Evolutionary conservation across 2,113 vertebrate genomes (phyloP).

Genomic region (Genyomyrus donnyi): DNA sequence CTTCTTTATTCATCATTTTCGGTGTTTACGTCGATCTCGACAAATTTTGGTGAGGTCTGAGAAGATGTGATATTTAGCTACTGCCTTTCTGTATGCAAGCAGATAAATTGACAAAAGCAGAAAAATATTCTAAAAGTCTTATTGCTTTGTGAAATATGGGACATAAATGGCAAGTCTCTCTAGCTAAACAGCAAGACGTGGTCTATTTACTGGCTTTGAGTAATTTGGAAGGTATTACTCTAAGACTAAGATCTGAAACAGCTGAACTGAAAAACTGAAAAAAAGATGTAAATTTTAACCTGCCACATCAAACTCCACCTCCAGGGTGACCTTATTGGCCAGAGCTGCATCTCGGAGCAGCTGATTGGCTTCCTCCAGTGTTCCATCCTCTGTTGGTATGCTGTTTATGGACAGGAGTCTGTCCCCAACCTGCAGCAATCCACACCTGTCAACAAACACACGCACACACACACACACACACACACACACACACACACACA

Average conservation of each 20-base stretch:
- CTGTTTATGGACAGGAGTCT: conserved; percentile 87
- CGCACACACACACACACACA: neutral
- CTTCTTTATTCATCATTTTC: neutral
- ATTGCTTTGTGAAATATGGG: neutral
- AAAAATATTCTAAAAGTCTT: neutral
- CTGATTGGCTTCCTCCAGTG: conserved; percentile 93
- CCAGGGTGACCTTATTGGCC: conserved; percentile 80
- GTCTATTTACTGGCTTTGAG: neutral
- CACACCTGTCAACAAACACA: conserved; percentile 66
- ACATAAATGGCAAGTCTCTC: neutral
- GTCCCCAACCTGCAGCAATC: conserved; percentile 92
- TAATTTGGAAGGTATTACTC: neutral
- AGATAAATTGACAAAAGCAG: neutral
- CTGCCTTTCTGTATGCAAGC: neutral
- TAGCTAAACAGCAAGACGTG: neutral
- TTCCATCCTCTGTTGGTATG: conserved; percentile 87
- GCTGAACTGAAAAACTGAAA: neutral
- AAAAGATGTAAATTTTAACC: conserved; percentile 52
- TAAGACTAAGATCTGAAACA: neutral
- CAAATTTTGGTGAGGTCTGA: neutral
- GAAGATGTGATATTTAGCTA: neutral
- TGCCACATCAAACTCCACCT: conserved; percentile 92
- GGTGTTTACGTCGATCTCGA: neutral
- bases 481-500: neutral
- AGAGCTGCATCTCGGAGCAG: conserved; percentile 84